A percentile compares a stretch with the other conserved stretches of the same genome.
These are phyloP conservation scores for Betta splendens DNA, from an alignment of 2,797 vertebrate species.

Conservation along the genomic window DNA sequence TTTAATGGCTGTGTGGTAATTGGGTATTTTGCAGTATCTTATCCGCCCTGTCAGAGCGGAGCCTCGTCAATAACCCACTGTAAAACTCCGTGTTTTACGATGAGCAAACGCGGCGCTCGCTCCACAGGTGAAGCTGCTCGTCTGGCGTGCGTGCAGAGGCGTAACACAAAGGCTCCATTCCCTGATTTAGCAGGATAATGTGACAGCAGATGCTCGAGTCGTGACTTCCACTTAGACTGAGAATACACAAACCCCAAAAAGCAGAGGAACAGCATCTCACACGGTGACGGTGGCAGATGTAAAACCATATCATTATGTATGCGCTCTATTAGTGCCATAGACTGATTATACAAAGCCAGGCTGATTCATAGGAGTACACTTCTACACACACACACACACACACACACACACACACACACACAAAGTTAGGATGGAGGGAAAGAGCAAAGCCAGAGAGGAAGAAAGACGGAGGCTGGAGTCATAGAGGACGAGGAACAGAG, in stretches of 20 bases:
- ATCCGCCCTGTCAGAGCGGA: constrained; percentile 2
- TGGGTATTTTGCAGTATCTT: constrained; percentile 16
- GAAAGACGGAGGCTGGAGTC: constrained; percentile 9
- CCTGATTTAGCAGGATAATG: constrained; percentile 58
- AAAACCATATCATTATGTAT: too few relatives aligned
- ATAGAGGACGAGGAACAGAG: constrained; percentile 9
- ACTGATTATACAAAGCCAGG: too few relatives aligned
- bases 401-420: constrained; percentile 36
- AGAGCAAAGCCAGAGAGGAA: constrained; percentile 6
- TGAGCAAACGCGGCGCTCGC: constrained; percentile 25
- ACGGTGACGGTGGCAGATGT: neutral
- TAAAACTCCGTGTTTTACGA: constrained; percentile 12
- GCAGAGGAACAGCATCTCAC: constrained; percentile 1
- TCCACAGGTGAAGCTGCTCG: constrained; percentile 41
- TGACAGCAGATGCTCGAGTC: constrained; percentile 68
- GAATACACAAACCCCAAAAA: constrained; percentile 35
- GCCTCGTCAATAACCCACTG: neutral
- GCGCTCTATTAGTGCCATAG: too few relatives aligned
- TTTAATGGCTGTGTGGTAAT: constrained; percentile 16
- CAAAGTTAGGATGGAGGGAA: constrained; percentile 42
- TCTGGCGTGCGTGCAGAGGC: constrained; percentile 35
- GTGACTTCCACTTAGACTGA: constrained; percentile 52
- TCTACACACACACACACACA: constrained; percentile 6
- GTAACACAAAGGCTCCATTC: constrained; percentile 60
- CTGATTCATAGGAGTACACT: too few relatives aligned